Base-by-base conservation (phyloP, 2,797 vertebrate species). In the Chrysolophus pictus region DNA sequence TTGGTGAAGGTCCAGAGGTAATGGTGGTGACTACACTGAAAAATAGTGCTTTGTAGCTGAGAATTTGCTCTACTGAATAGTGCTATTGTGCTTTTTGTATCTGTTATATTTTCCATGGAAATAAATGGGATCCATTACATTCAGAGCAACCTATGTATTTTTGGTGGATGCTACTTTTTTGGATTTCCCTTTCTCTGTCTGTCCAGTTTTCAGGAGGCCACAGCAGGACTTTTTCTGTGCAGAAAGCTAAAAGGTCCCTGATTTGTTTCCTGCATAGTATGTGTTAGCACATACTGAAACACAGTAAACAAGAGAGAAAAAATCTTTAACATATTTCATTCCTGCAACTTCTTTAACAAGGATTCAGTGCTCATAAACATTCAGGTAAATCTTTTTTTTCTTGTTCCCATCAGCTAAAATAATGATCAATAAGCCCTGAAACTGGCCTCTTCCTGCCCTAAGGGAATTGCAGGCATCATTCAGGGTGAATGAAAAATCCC, bases 391-490 rank as follows among this genome's bases (percentile, higher is more conserved):
- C 55, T 88, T 90, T 75, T 76, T 55, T 90, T 96, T 90, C 46
- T 95, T 95, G 53, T 12, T 47, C 75, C 49, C 83, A 33, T 21
- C 75, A 89, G 81, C 23, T 59, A 65, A 93, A 95, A 69, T 46
- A 89, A 51, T 12, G 1, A 81, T 83, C 59, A 83, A 31, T 70
- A 95, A 90, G 70, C 75, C 44, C 28, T 83, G 69, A 91, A 51
- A 46, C 47, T 81, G 47, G n/a, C 35, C 84, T 92, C 70, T 84
- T 93, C 16, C 37, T 58, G 14, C 9, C 35, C 75, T 56, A 55
- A 73, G 28, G 33, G 87, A 84, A 14, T 14, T 33, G n/a, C 21
- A 59, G 64, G 53, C 56, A 33, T 76, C 56, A 86, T 89, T 71
- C 55, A 76, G 51, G 56, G 31, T 81, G 94, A 82, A 73, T 81